A percentile compares a stretch with the other conserved stretches of the same genome.
Conservation (phyloP, 2,797 vertebrate species). For the Myioborus melanocephalus region DNA sequence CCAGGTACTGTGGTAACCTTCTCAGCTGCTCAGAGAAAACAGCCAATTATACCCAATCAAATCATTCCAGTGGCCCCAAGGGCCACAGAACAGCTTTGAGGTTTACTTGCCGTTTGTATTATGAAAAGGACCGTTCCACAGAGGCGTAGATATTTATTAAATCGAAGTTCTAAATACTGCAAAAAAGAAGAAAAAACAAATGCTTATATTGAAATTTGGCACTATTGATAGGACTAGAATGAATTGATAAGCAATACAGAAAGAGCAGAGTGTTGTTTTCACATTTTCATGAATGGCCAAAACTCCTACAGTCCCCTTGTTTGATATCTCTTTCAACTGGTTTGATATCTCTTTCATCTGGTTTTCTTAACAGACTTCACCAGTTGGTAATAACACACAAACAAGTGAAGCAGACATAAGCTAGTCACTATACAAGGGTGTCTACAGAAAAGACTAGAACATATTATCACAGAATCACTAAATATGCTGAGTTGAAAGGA, state of each 20-base stretch:
- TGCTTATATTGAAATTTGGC: neutral
- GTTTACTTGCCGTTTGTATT: conserved; percentile 88
- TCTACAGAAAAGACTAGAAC: neutral
- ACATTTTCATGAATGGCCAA: neutral
- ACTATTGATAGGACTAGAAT: neutral
- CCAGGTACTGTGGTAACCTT: neutral
- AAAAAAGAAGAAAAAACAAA: conserved; percentile 41
- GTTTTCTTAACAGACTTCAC: neutral
- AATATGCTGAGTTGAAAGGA: neutral
- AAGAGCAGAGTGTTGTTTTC: neutral
- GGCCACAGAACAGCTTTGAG: neutral
- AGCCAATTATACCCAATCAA: neutral
- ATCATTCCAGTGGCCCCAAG: neutral
- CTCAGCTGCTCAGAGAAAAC: neutral
- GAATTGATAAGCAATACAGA: neutral
- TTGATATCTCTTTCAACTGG: neutral
- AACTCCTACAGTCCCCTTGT: neutral
- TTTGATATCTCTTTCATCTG: neutral
- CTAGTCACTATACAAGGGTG: fast-evolving
- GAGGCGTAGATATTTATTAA: conserved; percentile 86
- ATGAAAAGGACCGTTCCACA: conserved; percentile 89
- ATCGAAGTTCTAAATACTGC: conserved; percentile 93
- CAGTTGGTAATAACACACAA: neutral
- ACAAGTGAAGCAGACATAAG: neutral
- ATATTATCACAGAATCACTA: neutral